phyloP scores from a whole-genome alignment of 2,888 invertebrate genomes.

The Ectemnius continuus region DNA sequence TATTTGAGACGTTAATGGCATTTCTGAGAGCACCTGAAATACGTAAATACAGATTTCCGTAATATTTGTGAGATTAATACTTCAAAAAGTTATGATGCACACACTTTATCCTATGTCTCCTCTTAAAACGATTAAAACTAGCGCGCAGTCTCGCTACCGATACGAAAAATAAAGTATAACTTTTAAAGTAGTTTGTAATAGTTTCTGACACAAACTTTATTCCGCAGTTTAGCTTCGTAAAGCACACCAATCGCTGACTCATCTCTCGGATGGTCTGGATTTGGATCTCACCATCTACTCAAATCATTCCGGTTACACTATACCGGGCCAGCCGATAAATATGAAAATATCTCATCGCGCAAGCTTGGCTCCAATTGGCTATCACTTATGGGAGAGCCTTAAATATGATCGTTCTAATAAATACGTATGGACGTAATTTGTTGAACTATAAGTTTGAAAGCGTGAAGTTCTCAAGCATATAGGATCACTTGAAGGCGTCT shows the following conservation, averaged over 20 bases:
- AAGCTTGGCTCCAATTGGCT: background rate
- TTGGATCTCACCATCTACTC: background rate
- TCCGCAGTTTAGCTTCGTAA: too few species aligned
- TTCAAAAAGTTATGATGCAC: too few species aligned
- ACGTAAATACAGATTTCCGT: too few species aligned
- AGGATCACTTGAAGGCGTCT: too few species aligned
- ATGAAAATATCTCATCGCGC: constrained; percentile 13
- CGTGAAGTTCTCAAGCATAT: too few species aligned
- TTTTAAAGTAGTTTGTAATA: background rate
- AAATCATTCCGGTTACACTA: background rate
- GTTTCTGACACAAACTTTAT: too few species aligned
- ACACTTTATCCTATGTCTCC: background rate
- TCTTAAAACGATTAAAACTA: background rate
- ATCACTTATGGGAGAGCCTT: background rate
- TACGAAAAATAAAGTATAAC: background rate
- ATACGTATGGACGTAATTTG: background rate
- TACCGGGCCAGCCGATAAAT: constrained; percentile 22
- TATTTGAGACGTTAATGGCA: too few species aligned
- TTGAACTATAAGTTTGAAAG: constrained; percentile 2
- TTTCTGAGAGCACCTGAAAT: too few species aligned
- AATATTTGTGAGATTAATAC: too few species aligned
- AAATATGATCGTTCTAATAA: background rate
- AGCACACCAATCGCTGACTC: too few species aligned
- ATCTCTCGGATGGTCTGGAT: background rate
- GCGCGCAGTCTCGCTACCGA: background rate